These are phyloP conservation scores for Alentia gelatinosa DNA, from an alignment of 2,888 invertebrate species.

Conservation along the genomic window DNA sequence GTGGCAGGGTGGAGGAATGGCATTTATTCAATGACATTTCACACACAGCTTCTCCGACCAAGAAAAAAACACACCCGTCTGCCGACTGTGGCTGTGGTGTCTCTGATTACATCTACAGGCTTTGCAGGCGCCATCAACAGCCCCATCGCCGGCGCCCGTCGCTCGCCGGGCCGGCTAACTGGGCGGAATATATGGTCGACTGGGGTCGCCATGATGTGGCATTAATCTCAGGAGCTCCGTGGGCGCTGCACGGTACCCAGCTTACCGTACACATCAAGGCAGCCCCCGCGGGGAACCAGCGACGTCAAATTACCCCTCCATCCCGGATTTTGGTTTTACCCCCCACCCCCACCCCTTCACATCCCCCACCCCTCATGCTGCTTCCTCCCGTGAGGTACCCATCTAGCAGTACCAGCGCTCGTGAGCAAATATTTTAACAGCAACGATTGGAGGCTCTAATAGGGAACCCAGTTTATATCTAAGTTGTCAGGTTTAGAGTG, in stretches of 20 bases:
- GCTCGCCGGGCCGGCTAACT: neutral
- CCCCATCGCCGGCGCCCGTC: neutral
- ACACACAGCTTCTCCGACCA: no score
- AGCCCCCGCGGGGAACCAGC: neutral
- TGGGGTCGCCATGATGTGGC: neutral
- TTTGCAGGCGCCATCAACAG: neutral
- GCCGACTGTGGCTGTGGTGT: neutral
- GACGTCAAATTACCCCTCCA: slow-evolving; percentile 6
- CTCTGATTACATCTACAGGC: slow-evolving; percentile 24
- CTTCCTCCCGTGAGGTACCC: neutral
- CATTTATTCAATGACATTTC: no score
- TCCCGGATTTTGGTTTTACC: neutral
- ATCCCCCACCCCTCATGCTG: neutral
- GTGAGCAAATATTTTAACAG: slow-evolving; percentile 28
- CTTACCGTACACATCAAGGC: neutral
- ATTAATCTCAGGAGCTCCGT: slow-evolving; percentile 13
- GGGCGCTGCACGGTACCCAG: neutral
- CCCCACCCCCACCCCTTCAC: neutral
- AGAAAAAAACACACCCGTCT: no score
- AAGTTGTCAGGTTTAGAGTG: neutral
- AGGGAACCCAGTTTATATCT: no score
- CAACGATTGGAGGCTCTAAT: neutral
- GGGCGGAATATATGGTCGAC: neutral
- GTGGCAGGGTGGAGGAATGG: no score
- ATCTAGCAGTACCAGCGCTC: neutral